Percentiles rank a stretch among this genome's conserved stretches.
phyloP scores from a whole-genome alignment of 2,113 vertebrate genomes.

The Dasyornis broadbenti region DNA sequence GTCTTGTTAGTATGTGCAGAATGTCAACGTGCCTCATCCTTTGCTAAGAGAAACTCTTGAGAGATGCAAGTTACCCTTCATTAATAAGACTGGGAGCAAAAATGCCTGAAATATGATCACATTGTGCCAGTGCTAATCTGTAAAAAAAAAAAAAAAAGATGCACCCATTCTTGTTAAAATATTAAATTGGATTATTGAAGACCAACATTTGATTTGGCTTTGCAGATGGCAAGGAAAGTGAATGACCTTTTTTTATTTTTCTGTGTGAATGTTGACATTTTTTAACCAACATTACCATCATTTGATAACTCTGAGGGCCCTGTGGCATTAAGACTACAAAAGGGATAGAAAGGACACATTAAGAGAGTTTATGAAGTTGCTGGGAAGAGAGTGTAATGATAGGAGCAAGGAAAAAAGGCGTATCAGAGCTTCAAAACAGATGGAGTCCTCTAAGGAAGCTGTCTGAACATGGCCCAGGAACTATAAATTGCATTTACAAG shows the following conservation, averaged over 20 bases:
- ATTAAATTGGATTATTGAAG: not conserved
- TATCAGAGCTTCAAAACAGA: constrained; percentile 38
- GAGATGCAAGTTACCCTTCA: not conserved
- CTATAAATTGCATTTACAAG: constrained; percentile 42
- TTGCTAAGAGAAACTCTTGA: not conserved
- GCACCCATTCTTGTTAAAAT: not conserved
- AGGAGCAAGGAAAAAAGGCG: not conserved
- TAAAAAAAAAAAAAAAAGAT: not conserved
- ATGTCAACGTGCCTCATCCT: not conserved
- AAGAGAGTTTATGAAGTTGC: not conserved
- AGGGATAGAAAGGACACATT: not conserved
- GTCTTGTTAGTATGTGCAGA: not conserved
- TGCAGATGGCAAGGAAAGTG: not conserved
- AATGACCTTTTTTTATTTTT: not conserved
- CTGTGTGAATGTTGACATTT: not conserved
- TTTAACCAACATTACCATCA: not conserved
- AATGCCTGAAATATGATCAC: not conserved
- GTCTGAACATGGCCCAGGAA: not conserved
- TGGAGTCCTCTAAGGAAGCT: constrained; percentile 37
- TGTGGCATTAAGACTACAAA: not conserved
- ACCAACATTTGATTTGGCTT: not conserved
- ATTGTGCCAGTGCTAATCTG: not conserved
- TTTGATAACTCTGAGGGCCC: not conserved
- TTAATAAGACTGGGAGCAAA: not conserved
- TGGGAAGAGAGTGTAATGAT: not conserved